Conservation (phyloP, 2,797 vertebrate species). For the Phrynocephalus vlangalii region DNA sequence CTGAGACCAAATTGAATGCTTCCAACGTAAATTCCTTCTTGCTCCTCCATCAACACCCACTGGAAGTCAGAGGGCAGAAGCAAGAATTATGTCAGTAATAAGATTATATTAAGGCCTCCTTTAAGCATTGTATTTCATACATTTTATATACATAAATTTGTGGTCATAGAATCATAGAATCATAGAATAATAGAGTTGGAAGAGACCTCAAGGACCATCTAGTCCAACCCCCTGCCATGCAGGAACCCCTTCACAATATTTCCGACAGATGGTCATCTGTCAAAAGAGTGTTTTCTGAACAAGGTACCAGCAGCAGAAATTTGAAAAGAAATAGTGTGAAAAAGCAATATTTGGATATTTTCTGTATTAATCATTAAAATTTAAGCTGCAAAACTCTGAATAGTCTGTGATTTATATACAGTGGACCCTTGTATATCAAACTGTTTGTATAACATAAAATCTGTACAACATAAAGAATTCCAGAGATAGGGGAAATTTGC, state of each 20-base stretch:
- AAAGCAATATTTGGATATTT: not conserved
- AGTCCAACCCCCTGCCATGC: no score
- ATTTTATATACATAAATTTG: no score
- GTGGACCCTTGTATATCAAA: no score
- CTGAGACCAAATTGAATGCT: not conserved
- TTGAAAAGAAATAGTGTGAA: not conserved
- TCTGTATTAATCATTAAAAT: not conserved
- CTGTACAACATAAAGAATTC: no score
- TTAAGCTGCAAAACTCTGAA: not conserved
- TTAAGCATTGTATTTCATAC: not conserved
- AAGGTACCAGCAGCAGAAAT: not conserved
- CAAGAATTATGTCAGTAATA: not conserved
- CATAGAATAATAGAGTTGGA: no score
- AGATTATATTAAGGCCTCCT: not conserved
- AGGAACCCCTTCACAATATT: no score
- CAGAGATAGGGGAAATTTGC: no score
- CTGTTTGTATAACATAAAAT: no score
- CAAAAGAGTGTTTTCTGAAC: not conserved
- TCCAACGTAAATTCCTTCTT: not conserved
- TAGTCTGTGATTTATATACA: not conserved
- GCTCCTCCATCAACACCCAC: not conserved
- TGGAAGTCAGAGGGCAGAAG: not conserved
- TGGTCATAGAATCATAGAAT: no score
- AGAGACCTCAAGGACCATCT: no score
- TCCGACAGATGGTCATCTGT: no score